Base-by-base conservation (phyloP, 2,113 vertebrate genomes). In the Ranitomeya variabilis region DNA sequence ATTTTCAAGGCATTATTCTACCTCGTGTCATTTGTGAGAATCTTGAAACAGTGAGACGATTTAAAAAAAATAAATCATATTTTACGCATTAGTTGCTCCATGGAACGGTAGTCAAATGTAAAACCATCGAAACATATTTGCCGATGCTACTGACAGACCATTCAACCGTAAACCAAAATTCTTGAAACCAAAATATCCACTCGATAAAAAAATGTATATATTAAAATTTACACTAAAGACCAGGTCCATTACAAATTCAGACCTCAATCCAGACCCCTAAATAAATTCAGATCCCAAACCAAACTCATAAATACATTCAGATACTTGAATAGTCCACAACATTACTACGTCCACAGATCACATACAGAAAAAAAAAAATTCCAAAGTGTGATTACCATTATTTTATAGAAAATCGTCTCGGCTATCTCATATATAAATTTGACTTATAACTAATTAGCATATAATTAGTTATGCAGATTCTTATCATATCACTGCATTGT, bases 1-100 rank as follows among this genome's bases (percentile, higher is more conserved):
- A 45, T 66, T 66, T 89, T 59, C 55, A 16, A 18, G 52, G n/a
- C 67, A 80, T 55, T 21, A 66, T 82, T 83, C 31, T 62, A 66
- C 64, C 6, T 82, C 7, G 2, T 21, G 77, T 71, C 77, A 87
- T 71, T 66, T 71, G 62, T 52, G 26, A 81, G 18, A 67, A 81
- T 81, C 51, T 86, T 78, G 59, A 26, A 81, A 59, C 21, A 55
- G 8, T 6, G 23, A 62, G 15, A 3, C 4, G 3, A n/a, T 31
- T 45, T 45, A 45, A 45, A 45, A 45, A 45, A 45, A 51, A 31
- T 37, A 31, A 62, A 26, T 81, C 14, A 0, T n/a, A 81, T 81
- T 81, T 60, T 60, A 62, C 23, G 79, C 59, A 23, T 60, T 37
- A 19, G 15, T n/a, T 59, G 51, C n/a, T 79, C 76, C n/a, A 21